These are phyloP conservation scores for Raillietiella orientalis DNA, from an alignment of 2,888 invertebrate genomes.

Conservation along the genomic window DNA sequence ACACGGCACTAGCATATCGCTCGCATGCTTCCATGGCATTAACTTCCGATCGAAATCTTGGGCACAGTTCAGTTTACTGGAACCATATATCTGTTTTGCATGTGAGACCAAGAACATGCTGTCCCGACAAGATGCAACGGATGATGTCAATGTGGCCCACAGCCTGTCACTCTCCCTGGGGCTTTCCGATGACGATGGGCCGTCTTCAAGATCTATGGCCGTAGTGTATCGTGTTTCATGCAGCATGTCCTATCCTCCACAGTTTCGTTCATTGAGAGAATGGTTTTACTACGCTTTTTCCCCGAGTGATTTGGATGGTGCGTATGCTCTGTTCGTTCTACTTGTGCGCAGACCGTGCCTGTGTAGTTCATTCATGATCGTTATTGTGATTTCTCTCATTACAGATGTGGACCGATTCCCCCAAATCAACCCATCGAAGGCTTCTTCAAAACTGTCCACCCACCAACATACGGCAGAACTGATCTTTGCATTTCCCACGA, in stretches of 20 bases:
- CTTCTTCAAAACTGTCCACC: constrained; percentile 26
- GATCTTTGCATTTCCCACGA: constrained; percentile 76
- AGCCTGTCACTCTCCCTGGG: constrained; percentile 60
- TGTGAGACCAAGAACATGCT: constrained; percentile 51
- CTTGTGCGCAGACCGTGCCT: too few relatives aligned
- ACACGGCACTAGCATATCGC: constrained; percentile 40
- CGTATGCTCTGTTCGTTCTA: too few relatives aligned
- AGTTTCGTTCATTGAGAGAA: constrained; percentile 70
- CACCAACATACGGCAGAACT: constrained; percentile 63
- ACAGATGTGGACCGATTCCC: constrained; percentile 67
- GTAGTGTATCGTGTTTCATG: constrained; percentile 73
- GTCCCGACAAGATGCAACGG: not conserved
- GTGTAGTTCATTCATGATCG: too few relatives aligned
- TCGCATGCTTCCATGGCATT: constrained; percentile 89
- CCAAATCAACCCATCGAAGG: constrained; percentile 18
- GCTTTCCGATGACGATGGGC: constrained; percentile 16
- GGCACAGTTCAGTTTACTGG: constrained; percentile 74
- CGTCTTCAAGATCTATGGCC: constrained; percentile 31
- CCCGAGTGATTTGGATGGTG: constrained; percentile 73
- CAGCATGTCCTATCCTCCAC: constrained; percentile 72
- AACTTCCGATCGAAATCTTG: constrained; percentile 86
- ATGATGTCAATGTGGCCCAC: not conserved
- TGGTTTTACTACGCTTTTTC: constrained; percentile 94
- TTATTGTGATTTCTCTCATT: constrained; percentile 5
- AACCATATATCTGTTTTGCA: constrained; percentile 68